These are phyloP conservation scores for Brevimyrus niger DNA, from an alignment of 2,113 vertebrate species.

Conservation along the genomic window DNA sequence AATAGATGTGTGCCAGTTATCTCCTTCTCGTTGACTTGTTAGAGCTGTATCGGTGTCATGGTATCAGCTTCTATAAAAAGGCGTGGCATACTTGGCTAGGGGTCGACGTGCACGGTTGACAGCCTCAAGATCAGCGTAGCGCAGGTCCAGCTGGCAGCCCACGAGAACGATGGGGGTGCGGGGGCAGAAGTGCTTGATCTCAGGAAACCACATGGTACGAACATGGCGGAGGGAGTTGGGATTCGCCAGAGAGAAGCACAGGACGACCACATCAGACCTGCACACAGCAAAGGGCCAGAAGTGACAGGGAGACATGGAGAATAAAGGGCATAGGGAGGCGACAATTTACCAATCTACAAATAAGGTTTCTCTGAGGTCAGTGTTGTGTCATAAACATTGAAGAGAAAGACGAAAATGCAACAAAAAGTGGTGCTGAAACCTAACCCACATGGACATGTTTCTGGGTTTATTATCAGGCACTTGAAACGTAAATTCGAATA, in stretches of 20 bases:
- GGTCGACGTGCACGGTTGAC: constrained; percentile 81
- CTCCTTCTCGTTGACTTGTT: not conserved
- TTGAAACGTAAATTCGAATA: not conserved
- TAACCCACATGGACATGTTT: not conserved
- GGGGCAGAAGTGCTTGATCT: constrained; percentile 90
- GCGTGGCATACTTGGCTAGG: constrained; percentile 72
- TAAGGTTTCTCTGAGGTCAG: not conserved
- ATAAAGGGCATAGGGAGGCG: not conserved
- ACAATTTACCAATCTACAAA: not conserved
- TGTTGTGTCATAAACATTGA: not conserved
- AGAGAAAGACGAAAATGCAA: not conserved
- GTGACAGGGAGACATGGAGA: not conserved
- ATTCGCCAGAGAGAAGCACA: constrained; percentile 83
- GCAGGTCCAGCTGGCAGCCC: constrained; percentile 88
- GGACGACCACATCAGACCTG: constrained; percentile 84
- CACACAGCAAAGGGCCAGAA: not conserved
- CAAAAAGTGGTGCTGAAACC: not conserved
- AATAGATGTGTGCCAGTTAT: not conserved
- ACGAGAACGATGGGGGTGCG: constrained; percentile 83
- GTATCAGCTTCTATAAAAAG: not conserved
- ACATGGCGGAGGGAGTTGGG: constrained; percentile 82
- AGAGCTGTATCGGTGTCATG: not conserved
- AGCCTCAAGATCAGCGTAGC: constrained; percentile 84
- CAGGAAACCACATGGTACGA: constrained; percentile 83
- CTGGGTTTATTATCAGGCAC: not conserved